Evolutionary conservation across 2,797 vertebrate species (phyloP).

Genomic region (Octomys mimax): DNA sequence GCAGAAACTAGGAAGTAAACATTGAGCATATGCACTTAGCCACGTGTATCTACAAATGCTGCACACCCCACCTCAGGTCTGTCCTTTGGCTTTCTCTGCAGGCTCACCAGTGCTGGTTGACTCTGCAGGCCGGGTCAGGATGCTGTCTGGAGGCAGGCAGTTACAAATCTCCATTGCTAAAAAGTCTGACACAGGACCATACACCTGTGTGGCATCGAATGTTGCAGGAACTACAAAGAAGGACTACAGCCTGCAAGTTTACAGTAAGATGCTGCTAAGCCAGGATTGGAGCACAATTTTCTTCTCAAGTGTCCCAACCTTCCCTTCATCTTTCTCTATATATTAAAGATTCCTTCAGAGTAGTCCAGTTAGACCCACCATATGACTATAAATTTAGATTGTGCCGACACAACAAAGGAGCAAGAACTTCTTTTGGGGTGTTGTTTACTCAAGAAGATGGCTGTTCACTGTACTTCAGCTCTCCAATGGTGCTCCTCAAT

Average conservation of each 20-base stretch:
- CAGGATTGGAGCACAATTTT: not conserved
- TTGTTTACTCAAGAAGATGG: not conserved
- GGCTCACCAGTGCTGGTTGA: conserved; percentile 91
- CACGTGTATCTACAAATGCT: not conserved
- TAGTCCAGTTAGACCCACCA: not conserved
- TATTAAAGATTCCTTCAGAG: not conserved
- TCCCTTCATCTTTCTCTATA: not conserved
- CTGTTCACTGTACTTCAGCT: not conserved
- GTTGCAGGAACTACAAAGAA: conserved; percentile 92
- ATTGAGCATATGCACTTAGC: not conserved
- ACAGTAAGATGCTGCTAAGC: conserved; percentile 89
- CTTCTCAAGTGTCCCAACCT: not conserved
- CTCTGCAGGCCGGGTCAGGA: conserved; percentile 88
- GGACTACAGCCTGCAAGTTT: conserved; percentile 95
- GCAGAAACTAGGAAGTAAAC: not conserved
- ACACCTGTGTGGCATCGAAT: conserved; percentile 94
- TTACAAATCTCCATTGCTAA: conserved; percentile 94
- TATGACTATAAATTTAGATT: not conserved
- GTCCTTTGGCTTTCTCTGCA: conserved; percentile 83
- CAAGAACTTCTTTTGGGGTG: not conserved
- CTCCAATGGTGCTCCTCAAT: not conserved
- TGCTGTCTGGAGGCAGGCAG: conserved; percentile 96
- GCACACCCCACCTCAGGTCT: not conserved
- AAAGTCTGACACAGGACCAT: conserved; percentile 93
- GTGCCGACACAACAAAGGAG: not conserved